Base-by-base conservation (phyloP, 2,113 vertebrate species). In the Mandrillus leucophaeus region DNA sequence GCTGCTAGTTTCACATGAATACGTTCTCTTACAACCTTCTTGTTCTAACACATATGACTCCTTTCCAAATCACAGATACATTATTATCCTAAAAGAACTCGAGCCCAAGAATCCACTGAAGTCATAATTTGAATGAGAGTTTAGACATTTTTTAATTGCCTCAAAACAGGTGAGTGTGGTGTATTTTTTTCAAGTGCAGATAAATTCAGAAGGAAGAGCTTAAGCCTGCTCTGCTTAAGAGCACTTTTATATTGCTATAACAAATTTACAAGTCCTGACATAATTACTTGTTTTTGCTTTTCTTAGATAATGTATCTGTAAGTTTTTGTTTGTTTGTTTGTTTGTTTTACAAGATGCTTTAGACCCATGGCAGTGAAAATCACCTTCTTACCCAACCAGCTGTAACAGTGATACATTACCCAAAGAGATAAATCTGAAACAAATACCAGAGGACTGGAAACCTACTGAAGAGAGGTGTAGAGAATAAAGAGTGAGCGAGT, bases 281-380 rank as follows among this genome's bases (percentile, higher is more conserved):
- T 52, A 85, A 88, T 88, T 93, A 86, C 25, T 35, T 75, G 14
- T 66, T 91, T 78, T 82, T 93, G 64, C 30, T 93, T 96, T 94
- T 88, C 70, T 92, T 90, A 88, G 57, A 87, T 73, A 68, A 93
- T 79, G 59, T 52, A 82, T 30, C 52, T 79, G 8, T 79, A 76
- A 66, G 22, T 61, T 87, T 30, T 89, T 88, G 48, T 50, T 50
- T 50, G 13, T 14, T 50, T 14, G 2, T 13, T 48, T 48, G 48
- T 50, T 50, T 50, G 48, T 87, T 30, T 89, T 88, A 92, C 40
- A 66, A 93, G 35, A 52, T 52, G 35, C 30, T 88, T 96, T 73
- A 70, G 82, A 83, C 20, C 59, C 73, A 5, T 72, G 25, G n/a
- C 82, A 55, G 17, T 80, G 83, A 94, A 91, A 57, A 91, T 59